Base-by-base conservation (phyloP, 2,113 vertebrate species). In the Mohoua ochrocephala region DNA sequence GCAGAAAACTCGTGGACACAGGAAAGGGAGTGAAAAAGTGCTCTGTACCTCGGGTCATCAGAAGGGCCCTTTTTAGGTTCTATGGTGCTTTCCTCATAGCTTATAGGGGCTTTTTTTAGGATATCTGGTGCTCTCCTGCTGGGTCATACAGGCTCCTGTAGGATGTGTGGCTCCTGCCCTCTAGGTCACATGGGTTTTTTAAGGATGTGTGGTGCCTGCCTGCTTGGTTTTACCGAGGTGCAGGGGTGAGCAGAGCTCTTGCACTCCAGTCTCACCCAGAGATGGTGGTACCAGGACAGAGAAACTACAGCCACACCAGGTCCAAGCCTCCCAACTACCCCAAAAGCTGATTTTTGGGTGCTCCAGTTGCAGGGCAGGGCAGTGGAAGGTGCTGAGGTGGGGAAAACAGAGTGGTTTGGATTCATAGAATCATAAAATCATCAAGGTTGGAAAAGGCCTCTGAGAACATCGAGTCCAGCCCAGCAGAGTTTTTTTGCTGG, bases 21-120 rank as follows among this genome's bases (percentile, higher is more conserved):
- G 7, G 31, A 63, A 61, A 70, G 6, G 15, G 30, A 67, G 13
- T 13, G 18, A 27, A 61, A 73, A 30, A 42, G 8, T 7, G 17
- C 1, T 42, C 21, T 27, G 53, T 4, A 3, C 11, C 59, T 65
- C 1, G 0, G 13, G 15, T 31, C 6, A 3, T 31, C 39, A 71
- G 31, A 44, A 74, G 9, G 35, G 18, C 6, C 52, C 13, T 76
- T 67, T 57, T 49, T 15, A 71, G 63, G 15, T 26, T 17, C 7
- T 6, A 6, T 21, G 26, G 9, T 78, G 49, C 56, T 68, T 81
- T 18, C 33, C 52, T 26, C 5, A 4, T 13, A 3, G 42, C 11
- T 50, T 60, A 8, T 15, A 15, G 6, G 9, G 22, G n/a, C 2
- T 67, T 42, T 11, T 57, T 76, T 33, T 6, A 35, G 52, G 35